phyloP scores from a whole-genome alignment of 2,797 vertebrate species.

The Syngnathus acus region DNA sequence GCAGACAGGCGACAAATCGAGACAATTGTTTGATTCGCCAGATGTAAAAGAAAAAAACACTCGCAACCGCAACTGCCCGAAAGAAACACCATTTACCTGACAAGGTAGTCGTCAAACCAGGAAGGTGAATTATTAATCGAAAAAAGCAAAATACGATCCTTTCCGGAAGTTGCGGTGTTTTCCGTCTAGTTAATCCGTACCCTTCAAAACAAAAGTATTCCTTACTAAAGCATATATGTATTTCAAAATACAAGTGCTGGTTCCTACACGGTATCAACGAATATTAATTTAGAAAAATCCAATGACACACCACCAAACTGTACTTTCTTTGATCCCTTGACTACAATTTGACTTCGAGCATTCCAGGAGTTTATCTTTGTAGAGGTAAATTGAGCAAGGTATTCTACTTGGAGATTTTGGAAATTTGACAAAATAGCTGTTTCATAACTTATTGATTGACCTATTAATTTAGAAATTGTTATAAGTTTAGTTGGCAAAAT shows the following conservation, averaged over 20 bases:
- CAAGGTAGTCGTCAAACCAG: slow-evolving; percentile 46
- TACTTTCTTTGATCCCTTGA: too few relatives aligned
- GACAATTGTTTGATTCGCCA: not conserved
- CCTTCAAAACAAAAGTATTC: slow-evolving; percentile 41
- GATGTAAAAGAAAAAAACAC: not conserved
- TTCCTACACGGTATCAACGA: not conserved
- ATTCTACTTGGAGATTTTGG: too few relatives aligned
- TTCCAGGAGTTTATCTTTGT: too few relatives aligned
- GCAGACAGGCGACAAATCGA: slow-evolving; percentile 15
- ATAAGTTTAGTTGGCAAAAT: too few relatives aligned
- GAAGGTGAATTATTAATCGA: slow-evolving; percentile 61
- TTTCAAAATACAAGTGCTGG: not conserved
- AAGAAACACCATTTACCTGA: slow-evolving; percentile 49
- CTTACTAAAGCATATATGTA: too few relatives aligned
- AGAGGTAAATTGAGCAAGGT: too few relatives aligned
- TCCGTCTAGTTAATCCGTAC: slow-evolving; percentile 13
- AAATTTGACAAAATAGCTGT: too few relatives aligned
- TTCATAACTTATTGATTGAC: too few relatives aligned
- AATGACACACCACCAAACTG: not conserved
- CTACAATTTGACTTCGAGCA: too few relatives aligned
- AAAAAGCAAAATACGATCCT: slow-evolving; percentile 45
- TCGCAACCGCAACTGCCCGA: not conserved
- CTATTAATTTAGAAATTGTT: too few relatives aligned
- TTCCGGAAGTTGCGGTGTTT: slow-evolving; percentile 44
- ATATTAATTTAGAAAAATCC: not conserved